A percentile compares a stretch with the other conserved stretches of the same genome.
These are phyloP conservation scores for Balaeniceps rex DNA, from an alignment of 2,113 vertebrate genomes.

Conservation along the genomic window DNA sequence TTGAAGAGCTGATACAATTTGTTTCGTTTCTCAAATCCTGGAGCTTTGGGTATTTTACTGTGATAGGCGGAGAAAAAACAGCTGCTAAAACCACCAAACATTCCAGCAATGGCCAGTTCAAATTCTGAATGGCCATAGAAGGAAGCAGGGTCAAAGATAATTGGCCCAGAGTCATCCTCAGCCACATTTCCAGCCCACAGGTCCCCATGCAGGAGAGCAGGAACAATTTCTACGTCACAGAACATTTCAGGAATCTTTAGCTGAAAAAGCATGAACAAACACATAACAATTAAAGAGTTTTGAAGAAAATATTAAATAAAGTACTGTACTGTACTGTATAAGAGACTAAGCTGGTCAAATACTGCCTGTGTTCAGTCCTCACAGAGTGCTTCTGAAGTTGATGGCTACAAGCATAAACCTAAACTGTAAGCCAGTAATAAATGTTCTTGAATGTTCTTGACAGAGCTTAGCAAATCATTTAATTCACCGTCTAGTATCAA, in stretches of 20 bases:
- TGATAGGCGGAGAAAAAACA: slow-evolving; percentile 89
- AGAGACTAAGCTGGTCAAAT: not conserved
- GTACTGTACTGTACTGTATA: not conserved
- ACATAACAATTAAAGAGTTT: not conserved
- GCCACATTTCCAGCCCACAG: slow-evolving; percentile 88
- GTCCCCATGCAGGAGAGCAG: slow-evolving; percentile 87
- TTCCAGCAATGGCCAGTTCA: slow-evolving; percentile 85
- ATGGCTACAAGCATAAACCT: not conserved
- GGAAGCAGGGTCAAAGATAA: slow-evolving; percentile 90
- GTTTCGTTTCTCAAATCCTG: slow-evolving; percentile 84
- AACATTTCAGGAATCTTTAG: slow-evolving; percentile 85
- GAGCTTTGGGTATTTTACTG: slow-evolving; percentile 83
- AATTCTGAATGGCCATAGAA: slow-evolving; percentile 93
- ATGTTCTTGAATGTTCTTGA: not conserved
- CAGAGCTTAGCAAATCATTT: not conserved
- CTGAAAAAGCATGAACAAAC: slow-evolving; percentile 61
- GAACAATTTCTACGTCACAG: slow-evolving; percentile 73
- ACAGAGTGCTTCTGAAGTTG: not conserved
- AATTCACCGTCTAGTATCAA: not conserved
- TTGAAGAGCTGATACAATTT: slow-evolving; percentile 93
- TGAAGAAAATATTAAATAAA: not conserved
- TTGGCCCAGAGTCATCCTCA: slow-evolving; percentile 76
- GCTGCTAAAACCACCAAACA: slow-evolving; percentile 88
- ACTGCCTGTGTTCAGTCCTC: not conserved
- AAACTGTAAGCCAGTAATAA: not conserved